phyloP scores from a whole-genome alignment of 2,888 invertebrate species.

The Hirudinaria manillensis region DNA sequence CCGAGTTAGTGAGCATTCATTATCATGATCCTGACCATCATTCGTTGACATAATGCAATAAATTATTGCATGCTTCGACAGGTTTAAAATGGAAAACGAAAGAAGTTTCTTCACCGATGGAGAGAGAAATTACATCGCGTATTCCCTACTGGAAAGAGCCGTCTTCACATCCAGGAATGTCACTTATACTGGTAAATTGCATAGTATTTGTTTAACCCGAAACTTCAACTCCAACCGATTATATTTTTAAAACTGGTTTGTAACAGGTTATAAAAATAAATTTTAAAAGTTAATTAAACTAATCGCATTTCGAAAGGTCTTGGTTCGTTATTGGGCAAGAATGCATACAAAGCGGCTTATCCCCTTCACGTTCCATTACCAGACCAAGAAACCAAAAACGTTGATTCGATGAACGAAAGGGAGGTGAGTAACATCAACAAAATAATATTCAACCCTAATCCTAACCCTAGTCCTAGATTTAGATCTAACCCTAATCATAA shows the following conservation, averaged over 20 bases:
- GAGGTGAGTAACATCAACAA: background rate
- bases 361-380: slow-evolving; percentile 8
- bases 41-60: too few relatives aligned
- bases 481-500: too few relatives aligned
- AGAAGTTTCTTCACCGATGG: background rate
- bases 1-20: too few relatives aligned
- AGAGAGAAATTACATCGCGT: slow-evolving; percentile 1
- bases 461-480: too few relatives aligned
- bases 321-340: background rate
- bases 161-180: background rate
- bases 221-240: too few relatives aligned
- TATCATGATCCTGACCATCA: too few relatives aligned
- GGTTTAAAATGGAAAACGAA: background rate
- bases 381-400: background rate
- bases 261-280: too few relatives aligned
- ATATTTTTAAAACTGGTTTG: too few relatives aligned
- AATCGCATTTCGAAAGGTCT: background rate
- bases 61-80: background rate
- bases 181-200: background rate
- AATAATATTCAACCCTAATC: too few relatives aligned
- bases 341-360: slow-evolving; percentile 6
- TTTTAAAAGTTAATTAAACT: too few relatives aligned
- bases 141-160: slow-evolving; percentile 5
- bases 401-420: slow-evolving; percentile 9
- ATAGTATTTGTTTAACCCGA: too few relatives aligned